Conservation (phyloP, 1,140 invertebrate genomes). For the Contarinia nasturtii region DNA sequence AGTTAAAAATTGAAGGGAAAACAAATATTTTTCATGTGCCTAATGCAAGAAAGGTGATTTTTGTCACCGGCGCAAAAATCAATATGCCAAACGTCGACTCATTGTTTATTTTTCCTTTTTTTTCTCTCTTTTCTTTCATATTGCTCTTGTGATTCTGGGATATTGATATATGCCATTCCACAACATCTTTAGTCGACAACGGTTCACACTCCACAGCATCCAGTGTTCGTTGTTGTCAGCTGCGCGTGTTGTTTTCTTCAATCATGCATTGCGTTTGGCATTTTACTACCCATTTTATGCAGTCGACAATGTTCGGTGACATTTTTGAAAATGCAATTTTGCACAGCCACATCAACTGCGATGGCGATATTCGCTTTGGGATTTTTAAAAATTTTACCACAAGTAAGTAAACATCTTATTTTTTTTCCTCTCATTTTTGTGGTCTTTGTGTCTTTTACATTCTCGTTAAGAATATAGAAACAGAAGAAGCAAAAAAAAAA, state of each 20-base stretch:
- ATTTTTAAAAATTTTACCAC: conserved; percentile 29
- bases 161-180: no score
- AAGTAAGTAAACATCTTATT: conserved; percentile 22
- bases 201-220: conserved; percentile 10
- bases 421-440: no score
- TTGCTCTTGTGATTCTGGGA: no score
- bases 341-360: conserved; percentile 32
- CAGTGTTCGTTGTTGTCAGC: conserved; percentile 33
- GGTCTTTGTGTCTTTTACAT: no score
- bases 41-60: no score
- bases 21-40: no score
- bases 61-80: no score
- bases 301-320: conserved; percentile 37
- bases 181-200: conserved; percentile 1
- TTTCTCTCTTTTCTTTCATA: conserved; percentile 2
- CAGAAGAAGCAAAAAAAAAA: no score
- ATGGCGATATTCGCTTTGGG: conserved; percentile 42
- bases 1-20: no score
- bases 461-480: no score
- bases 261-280: conserved; percentile 30
- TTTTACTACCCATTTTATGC: conserved; percentile 35
- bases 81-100: no score
- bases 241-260: conserved; percentile 37
- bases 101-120: not conserved
- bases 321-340: conserved; percentile 46